Evolutionary conservation across 1,140 invertebrate genomes (phyloP).

Genomic region (Pachypeltis micranthus): DNA sequence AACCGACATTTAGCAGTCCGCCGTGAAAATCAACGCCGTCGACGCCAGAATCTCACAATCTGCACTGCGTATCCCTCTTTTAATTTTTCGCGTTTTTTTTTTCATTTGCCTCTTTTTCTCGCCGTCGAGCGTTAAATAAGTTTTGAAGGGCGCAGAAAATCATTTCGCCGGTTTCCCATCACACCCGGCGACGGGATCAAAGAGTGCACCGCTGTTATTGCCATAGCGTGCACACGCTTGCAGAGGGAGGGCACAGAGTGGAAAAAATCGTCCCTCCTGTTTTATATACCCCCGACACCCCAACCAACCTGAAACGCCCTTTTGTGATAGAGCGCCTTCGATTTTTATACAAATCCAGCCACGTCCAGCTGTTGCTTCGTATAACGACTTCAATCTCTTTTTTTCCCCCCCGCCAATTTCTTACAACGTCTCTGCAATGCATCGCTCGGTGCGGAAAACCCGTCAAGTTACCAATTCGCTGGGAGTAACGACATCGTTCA

Average conservation of each 20-base stretch:
- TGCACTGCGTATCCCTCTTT: no score
- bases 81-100: background rate
- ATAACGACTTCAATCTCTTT: no score
- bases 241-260: background rate
- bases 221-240: conserved; percentile 1
- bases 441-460: no score
- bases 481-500: no score
- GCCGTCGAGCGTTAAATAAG: background rate
- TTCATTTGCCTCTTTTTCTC: background rate
- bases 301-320: background rate
- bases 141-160: background rate
- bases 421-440: no score
- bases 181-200: background rate
- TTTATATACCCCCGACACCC: background rate
- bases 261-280: background rate
- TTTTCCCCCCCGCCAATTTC: no score
- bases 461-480: no score
- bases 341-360: background rate
- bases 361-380: no score
- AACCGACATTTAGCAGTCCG: no score
- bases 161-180: background rate
- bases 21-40: no score
- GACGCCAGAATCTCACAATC: no score
- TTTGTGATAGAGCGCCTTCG: background rate
- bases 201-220: conserved; percentile 2